phyloP scores from a whole-genome alignment of 2,113 vertebrate species.

The Phoenicopterus ruber region DNA sequence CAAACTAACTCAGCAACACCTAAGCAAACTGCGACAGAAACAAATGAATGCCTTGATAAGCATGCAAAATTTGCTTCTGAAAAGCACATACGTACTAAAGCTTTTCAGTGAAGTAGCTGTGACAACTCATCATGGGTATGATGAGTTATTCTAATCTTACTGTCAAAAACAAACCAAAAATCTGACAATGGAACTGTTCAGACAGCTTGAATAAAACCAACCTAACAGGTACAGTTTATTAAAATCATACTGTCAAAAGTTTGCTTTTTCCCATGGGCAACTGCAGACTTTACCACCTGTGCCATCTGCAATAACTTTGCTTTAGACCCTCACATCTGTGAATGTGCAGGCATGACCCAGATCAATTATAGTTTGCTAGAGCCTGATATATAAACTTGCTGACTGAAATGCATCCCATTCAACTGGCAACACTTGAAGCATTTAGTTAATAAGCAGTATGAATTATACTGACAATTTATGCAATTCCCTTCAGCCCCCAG shows the following conservation, averaged over 20 bases:
- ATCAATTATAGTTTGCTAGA: neutral
- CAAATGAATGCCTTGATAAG: neutral
- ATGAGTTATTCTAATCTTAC: slow-evolving; percentile 2
- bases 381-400: neutral
- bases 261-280: neutral
- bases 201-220: fast-evolving
- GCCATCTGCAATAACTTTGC: neutral
- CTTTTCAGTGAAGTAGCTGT: neutral
- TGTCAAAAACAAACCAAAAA: neutral
- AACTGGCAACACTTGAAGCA: neutral
- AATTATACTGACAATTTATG: neutral
- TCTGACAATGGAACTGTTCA: neutral
- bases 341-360: neutral
- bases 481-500: neutral
- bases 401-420: neutral
- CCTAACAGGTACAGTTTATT: neutral
- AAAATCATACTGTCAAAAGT: neutral
- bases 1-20: neutral
- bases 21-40: neutral
- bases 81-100: neutral
- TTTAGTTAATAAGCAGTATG: slow-evolving; percentile 2
- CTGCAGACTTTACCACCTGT: neutral
- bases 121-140: neutral
- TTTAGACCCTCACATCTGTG: neutral
- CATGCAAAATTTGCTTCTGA: slow-evolving; percentile 12